Conservation (phyloP, 2,113 vertebrate genomes). For the Butastur rufipennis region DNA sequence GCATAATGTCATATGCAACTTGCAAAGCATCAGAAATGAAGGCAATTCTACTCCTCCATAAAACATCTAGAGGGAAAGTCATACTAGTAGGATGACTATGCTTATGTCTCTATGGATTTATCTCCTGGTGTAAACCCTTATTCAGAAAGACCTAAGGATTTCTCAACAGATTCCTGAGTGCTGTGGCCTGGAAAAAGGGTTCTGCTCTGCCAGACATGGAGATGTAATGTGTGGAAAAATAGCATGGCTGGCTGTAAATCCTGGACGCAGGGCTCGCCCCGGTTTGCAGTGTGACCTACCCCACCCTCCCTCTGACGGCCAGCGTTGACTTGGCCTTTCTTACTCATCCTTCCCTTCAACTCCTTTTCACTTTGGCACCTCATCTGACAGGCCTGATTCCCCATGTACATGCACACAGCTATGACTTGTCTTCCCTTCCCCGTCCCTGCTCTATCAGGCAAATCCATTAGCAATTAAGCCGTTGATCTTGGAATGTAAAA, state of each 20-base stretch:
- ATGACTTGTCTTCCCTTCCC: not conserved
- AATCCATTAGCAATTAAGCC: not conserved
- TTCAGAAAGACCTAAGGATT: not conserved
- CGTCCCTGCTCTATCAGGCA: not conserved
- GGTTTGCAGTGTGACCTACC: not conserved
- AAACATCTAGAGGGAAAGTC: not conserved
- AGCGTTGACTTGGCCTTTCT: not conserved
- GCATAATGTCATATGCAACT: not conserved
- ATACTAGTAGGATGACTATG: not conserved
- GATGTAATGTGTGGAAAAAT: not conserved
- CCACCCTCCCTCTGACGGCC: not conserved
- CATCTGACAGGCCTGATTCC: not conserved
- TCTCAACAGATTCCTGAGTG: not conserved
- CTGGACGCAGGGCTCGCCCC: accelerated
- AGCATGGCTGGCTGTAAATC: not conserved
- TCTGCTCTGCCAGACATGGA: not conserved
- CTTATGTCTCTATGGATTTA: not conserved
- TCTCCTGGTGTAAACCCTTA: not conserved
- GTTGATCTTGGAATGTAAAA: not conserved
- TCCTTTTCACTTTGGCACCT: not conserved
- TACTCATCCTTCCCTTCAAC: not conserved
- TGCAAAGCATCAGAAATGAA: not conserved
- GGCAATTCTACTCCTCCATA: not conserved
- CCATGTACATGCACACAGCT: not conserved
- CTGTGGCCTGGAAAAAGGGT: not conserved